Conservation (phyloP, 2,888 invertebrate genomes). For the Deroplatys truncata region DNA sequence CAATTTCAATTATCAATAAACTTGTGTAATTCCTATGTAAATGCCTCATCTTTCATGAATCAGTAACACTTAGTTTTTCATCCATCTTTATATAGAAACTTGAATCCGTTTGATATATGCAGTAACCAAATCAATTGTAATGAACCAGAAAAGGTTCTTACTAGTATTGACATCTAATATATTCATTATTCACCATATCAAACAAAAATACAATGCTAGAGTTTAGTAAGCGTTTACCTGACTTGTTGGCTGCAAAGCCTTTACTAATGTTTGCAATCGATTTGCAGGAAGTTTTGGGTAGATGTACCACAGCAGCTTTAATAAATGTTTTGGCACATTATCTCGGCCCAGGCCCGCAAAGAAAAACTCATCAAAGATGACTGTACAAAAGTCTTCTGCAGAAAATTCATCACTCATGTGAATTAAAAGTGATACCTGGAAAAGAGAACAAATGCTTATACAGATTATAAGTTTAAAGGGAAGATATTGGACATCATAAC, state of each 20-base stretch:
- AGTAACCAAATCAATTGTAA: too few species aligned
- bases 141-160: too few species aligned
- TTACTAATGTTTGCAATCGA: conserved; percentile 75
- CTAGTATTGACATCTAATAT: too few species aligned
- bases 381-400: conserved; percentile 91
- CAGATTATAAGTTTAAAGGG: too few species aligned
- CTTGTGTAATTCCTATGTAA: too few species aligned
- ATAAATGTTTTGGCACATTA: conserved; percentile 85
- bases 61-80: too few species aligned
- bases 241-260: conserved; percentile 62
- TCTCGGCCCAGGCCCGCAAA: conserved; percentile 84
- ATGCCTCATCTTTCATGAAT: too few species aligned
- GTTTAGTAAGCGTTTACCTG: conserved; percentile 39
- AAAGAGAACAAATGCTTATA: conserved; percentile 10
- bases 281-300: conserved; percentile 77
- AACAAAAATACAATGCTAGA: not conserved
- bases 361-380: conserved; percentile 93
- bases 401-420: conserved; percentile 89
- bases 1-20: too few species aligned
- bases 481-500: too few species aligned
- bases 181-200: not conserved
- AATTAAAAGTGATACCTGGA: conserved; percentile 68
- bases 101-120: too few species aligned
- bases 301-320: conserved; percentile 88
- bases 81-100: too few species aligned